Conservation (phyloP, 2,113 vertebrate species). For the Ahaetulla prasina region DNA sequence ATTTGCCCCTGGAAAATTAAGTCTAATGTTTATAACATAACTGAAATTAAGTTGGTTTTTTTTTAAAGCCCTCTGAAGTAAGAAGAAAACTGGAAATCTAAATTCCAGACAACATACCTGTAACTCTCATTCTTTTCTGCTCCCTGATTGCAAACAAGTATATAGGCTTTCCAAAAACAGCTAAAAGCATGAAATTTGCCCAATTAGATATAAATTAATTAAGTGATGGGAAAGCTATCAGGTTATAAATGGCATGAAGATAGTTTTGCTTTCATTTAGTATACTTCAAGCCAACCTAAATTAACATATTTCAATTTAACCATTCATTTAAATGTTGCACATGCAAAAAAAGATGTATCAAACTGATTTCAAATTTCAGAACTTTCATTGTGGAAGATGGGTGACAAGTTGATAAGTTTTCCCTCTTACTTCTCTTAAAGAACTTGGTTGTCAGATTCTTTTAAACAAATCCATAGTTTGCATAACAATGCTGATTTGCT, state of each 20-base stretch:
- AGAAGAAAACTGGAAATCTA: neutral
- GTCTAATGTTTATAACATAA: neutral
- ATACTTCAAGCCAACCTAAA: neutral
- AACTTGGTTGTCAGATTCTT: neutral
- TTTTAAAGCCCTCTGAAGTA: neutral
- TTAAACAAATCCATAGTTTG: neutral
- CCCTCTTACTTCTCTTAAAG: neutral
- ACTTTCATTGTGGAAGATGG: neutral
- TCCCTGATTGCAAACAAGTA: neutral
- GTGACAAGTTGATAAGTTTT: neutral
- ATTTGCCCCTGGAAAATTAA: conserved; percentile 17
- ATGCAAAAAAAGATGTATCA: neutral
- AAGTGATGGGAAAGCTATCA: neutral
- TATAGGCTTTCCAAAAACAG: neutral
- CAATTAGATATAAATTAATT: neutral
- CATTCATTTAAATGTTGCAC: neutral
- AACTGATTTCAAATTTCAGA: neutral
- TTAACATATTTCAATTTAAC: neutral
- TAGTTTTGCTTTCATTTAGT: neutral
- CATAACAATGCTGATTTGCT: neutral
- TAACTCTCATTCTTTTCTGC: neutral
- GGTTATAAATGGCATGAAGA: neutral
- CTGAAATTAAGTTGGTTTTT: neutral
- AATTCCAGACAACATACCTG: neutral
- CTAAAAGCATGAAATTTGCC: neutral